Conservation (phyloP, 1,140 invertebrate genomes). For the Drosophila bocki region DNA sequence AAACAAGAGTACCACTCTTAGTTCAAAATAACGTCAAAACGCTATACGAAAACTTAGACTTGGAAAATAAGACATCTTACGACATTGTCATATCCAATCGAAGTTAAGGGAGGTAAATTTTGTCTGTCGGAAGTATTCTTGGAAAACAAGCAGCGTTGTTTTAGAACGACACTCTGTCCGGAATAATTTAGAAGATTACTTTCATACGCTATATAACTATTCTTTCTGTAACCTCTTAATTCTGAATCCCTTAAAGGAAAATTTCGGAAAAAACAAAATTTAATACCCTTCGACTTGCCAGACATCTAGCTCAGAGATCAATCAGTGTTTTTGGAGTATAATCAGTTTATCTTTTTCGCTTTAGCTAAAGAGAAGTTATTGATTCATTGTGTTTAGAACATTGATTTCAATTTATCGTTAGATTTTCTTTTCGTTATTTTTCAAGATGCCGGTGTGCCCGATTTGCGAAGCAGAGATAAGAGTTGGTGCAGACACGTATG, state of each 20-base stretch:
- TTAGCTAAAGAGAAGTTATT: background rate
- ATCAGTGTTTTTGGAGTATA: background rate
- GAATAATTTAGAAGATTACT: no score
- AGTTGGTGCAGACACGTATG: background rate
- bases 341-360: no score
- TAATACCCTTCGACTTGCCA: background rate
- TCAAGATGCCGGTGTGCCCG: background rate
- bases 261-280: background rate
- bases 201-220: background rate
- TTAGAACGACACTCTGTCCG: no score
- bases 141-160: no score
- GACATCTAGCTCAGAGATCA: conserved; percentile 10
- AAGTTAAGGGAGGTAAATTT: no score
- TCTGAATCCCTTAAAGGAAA: background rate
- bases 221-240: background rate
- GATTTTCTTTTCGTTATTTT: background rate
- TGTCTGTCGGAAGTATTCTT: no score
- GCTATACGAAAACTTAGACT: background rate
- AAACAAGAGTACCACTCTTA: no score
- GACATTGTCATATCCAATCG: background rate
- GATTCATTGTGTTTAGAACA: background rate
- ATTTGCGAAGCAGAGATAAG: background rate
- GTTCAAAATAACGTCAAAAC: no score
- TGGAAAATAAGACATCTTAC: background rate
- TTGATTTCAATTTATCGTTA: background rate